Base-by-base conservation (phyloP, 1,140 invertebrate genomes). In the Araneus ventricosus region DNA sequence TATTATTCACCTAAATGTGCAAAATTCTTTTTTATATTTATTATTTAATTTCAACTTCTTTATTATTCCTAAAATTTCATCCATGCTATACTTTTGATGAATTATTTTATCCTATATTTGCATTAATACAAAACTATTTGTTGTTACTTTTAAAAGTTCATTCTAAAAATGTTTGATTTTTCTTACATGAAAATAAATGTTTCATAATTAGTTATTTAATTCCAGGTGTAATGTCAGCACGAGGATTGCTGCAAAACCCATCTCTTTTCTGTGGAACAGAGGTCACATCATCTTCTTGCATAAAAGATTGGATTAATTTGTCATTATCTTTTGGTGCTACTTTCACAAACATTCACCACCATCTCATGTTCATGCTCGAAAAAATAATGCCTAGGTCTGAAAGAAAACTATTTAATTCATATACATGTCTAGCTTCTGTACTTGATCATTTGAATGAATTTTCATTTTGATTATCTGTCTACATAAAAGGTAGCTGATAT, bases 341-440 rank as follows among this genome's bases (percentile, higher is more conserved):
- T 63, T 98, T 98, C 95, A 96, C 97, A 91, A 97, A 96, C 95
- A 98, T 99, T 95, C 98, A 99, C 96, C 98, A 99, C 95, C 98
- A 99, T 96, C 96, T 99, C 86, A 97, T 98, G 79, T 99, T 98
- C 95, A 99, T 99, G 99, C 95, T 98, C 94, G 98, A 98, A 95
- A 97, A 97, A 95, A 95, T 97, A 67, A 96, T 99, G 93, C 96
- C 96, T 7, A 97, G 97, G 94, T 95, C 96, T 82, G 96, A 98
- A 94, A 97, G 97, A 94, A 95, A 96, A 94, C 95, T 97, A 85
- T 98, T 99, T 95, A 99, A 99, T 96, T 96, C 96, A 94, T 95
- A 99, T 39, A 96, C 96, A 92, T 97, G 96, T 93, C 97, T 97
- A 94, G 95, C 96, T 88, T 96, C 96, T 93, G 97, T 98, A 5